Evolutionary conservation across 2,797 vertebrate species (phyloP).

Genomic region (Hafferia zeledoni): DNA sequence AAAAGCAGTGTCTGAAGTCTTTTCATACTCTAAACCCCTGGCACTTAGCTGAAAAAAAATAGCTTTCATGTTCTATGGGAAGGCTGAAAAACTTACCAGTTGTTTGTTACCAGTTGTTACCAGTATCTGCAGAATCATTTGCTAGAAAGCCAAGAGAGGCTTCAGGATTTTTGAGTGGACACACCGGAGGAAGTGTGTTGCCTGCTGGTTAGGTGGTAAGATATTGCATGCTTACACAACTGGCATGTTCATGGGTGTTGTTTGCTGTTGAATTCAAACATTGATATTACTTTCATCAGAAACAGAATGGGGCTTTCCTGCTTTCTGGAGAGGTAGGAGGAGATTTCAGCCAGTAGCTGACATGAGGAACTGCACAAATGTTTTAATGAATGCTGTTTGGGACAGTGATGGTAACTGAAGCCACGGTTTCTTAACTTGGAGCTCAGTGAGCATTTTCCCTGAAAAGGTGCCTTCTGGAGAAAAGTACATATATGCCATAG

Average conservation of each 20-base stretch:
- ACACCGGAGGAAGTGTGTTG: neutral
- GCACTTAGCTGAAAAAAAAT: neutral
- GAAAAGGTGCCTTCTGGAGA: neutral
- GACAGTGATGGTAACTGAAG: neutral
- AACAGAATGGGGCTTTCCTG: neutral
- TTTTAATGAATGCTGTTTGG: neutral
- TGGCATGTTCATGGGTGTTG: neutral
- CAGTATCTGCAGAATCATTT: neutral
- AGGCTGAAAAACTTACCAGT: neutral
- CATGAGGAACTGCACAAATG: accelerated
- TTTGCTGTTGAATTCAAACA: neutral
- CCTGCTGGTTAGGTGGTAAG: neutral
- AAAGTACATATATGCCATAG: accelerated
- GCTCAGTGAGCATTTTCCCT: neutral
- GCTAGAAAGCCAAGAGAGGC: neutral
- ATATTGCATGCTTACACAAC: neutral
- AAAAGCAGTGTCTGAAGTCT: neutral
- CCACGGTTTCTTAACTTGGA: neutral
- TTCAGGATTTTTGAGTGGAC: neutral
- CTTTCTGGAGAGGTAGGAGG: neutral
- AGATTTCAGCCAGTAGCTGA: neutral
- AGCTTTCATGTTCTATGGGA: neutral
- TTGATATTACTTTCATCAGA: neutral
- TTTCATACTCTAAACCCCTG: neutral
- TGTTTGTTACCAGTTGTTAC: no score